phyloP scores from a whole-genome alignment of 2,113 vertebrate genomes.

The Poeciliopsis turrubarensis region DNA sequence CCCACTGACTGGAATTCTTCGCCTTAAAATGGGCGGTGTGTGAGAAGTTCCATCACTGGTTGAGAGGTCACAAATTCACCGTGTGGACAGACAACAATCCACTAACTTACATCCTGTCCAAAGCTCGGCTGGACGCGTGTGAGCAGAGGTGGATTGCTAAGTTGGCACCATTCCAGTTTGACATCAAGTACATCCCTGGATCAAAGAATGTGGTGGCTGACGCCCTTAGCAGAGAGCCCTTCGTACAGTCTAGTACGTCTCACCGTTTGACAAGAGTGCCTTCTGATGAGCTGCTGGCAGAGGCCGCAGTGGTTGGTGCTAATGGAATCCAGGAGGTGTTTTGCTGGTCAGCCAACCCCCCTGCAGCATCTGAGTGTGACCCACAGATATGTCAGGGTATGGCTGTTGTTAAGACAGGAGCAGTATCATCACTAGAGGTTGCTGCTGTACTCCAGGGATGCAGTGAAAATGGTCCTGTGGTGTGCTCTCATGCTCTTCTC shows the following conservation, averaged over 20 bases:
- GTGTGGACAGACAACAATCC: too few relatives aligned
- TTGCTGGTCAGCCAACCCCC: neutral
- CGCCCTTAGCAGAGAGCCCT: neutral
- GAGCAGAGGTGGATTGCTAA: too few relatives aligned
- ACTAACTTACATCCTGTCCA: too few relatives aligned
- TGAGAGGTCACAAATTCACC: too few relatives aligned
- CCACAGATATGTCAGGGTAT: neutral
- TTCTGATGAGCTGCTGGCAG: neutral
- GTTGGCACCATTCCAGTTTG: neutral
- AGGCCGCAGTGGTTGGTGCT: neutral
- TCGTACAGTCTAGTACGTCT: neutral
- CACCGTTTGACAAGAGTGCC: neutral
- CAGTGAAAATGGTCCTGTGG: neutral
- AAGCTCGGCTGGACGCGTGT: too few relatives aligned
- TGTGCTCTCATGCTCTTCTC: neutral
- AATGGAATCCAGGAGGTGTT: neutral
- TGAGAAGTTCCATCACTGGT: too few relatives aligned
- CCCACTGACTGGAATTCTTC: too few relatives aligned
- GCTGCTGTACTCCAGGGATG: neutral
- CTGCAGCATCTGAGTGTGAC: neutral
- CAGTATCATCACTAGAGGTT: neutral
- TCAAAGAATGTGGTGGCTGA: neutral
- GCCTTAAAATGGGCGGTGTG: too few relatives aligned
- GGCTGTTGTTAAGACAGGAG: neutral
- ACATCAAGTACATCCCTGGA: conserved; percentile 1